These are phyloP conservation scores for Rhodeus uyekii DNA, from an alignment of 2,797 vertebrate genomes.

Conservation along the genomic window DNA sequence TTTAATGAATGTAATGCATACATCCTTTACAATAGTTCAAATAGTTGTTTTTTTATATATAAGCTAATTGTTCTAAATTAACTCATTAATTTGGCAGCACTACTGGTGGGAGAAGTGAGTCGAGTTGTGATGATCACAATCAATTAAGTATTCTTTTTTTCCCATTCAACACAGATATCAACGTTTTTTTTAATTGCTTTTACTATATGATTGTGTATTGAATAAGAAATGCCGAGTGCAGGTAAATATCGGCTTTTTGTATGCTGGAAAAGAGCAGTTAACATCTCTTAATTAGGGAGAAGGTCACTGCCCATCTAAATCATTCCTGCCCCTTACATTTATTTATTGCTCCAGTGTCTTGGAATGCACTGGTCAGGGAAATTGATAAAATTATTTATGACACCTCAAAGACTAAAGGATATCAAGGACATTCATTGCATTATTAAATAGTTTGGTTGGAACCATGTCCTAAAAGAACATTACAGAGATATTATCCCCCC, in stretches of 20 bases:
- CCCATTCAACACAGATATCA: not conserved
- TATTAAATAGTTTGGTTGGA: slow-evolving; percentile 25
- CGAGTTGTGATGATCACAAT: not conserved
- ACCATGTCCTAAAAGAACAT: slow-evolving; percentile 17
- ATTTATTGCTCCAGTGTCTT: slow-evolving; percentile 46
- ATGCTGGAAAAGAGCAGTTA: slow-evolving; percentile 63
- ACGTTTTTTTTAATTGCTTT: not conserved
- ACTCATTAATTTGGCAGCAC: not conserved
- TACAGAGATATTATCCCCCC: slow-evolving; percentile 9
- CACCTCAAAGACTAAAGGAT: slow-evolving; percentile 17
- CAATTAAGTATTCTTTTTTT: not conserved
- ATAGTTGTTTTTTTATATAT: no score
- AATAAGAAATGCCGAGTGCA: slow-evolving; percentile 19
- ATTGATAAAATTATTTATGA: slow-evolving; percentile 31
- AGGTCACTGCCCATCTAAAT: slow-evolving; percentile 38
- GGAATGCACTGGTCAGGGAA: not conserved
- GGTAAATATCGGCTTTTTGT: slow-evolving; percentile 57
- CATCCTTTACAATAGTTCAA: no score
- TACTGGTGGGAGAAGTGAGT: not conserved
- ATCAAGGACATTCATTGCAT: slow-evolving; percentile 30
- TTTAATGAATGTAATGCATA: not conserved
- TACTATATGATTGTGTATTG: not conserved
- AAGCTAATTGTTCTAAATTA: not conserved
- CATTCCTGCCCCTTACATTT: slow-evolving; percentile 39
- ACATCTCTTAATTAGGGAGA: slow-evolving; percentile 64